Evolutionary conservation across 2,888 invertebrate species (phyloP), one percentile per base, ranked within the genome.

Genomic region (Leucophora obtusa): DNA sequence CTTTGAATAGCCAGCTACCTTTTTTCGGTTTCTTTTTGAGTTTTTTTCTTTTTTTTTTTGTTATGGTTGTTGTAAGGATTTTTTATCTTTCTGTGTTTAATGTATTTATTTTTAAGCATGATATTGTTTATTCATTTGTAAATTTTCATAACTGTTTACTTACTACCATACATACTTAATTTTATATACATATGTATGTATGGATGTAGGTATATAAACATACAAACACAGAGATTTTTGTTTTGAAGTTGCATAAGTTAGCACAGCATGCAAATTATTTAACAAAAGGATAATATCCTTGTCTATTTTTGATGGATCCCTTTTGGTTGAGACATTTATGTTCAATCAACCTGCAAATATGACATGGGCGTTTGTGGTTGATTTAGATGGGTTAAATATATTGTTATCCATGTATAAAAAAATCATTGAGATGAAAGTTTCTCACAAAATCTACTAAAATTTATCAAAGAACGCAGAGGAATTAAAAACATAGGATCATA

Each of bases 181-280:
- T 21, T 21, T 21, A 6, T 28, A 28, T 28, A 28, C 4, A 14
- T 5, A 35, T 7, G 7, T 35, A 35, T 35, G 7, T 10, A n/a
- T n/a, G n/a, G n/a, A n/a, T n/a, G n/a, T n/a, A 1, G 10, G 7
- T 8, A 38, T 38, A 8, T 11, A 6, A 28, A 28, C 7, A 28
- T 28, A 28, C 7, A 28, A 4, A 38, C 38, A 38, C 38, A 38
- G 54, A 56, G 28, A 14, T 28, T 56, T 56, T 47, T 47, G 14
- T 69, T 79, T 72, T 65, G 24, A 66, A 58, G 80, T 81, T 81
- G 81, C 81, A 77, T 66, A 81, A 81, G 81, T 71, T 77, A 18
- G 76, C 81, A 66, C 81, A 81, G 81, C 81, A 81, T 81, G 81
- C 77, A 81, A 81, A 81, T 77, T 81, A 74, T 81, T 81, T 77